Conservation (phyloP, 1,140 invertebrate genomes). For the Pseudachorutes palmiensis region DNA sequence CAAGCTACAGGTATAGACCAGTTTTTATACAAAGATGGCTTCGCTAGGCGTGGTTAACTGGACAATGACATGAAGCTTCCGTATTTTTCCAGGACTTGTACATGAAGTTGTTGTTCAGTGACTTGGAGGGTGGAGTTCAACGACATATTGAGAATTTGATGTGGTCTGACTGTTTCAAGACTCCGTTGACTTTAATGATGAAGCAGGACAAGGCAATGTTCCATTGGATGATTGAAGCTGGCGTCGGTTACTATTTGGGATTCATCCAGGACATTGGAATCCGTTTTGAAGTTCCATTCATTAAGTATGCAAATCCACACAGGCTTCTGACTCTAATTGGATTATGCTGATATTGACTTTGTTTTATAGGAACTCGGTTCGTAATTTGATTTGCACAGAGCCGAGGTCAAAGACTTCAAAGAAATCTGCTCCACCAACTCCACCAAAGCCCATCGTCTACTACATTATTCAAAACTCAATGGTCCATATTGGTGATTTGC, state of each 20-base stretch:
- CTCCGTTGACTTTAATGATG: conserved; percentile 28
- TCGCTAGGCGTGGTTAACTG: neutral
- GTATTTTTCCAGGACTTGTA: conserved; percentile 27
- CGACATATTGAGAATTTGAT: conserved; percentile 28
- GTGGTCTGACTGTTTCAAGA: conserved; percentile 38
- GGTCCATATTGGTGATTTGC: conserved; percentile 34
- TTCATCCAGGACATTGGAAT: conserved; percentile 37
- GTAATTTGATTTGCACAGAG: conserved; percentile 20
- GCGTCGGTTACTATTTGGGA: conserved; percentile 34
- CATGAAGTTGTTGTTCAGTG: conserved; percentile 27
- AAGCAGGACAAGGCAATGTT: conserved; percentile 29
- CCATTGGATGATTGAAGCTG: conserved; percentile 33
- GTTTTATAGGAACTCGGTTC: conserved; percentile 19
- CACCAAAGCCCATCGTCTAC: conserved; percentile 30
- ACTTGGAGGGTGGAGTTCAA: conserved; percentile 29
- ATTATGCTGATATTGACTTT: too few relatives aligned
- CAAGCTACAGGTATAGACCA: conserved; percentile 28
- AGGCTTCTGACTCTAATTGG: too few relatives aligned
- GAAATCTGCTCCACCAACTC: too few relatives aligned
- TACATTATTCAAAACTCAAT: conserved; percentile 38
- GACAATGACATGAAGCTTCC: neutral
- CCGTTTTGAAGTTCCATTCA: conserved; percentile 34
- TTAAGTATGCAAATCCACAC: conserved; percentile 32
- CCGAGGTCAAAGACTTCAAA: conserved; percentile 14
- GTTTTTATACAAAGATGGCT: neutral